A percentile compares a stretch with the other conserved stretches of the same genome.
These are phyloP conservation scores for Heliconius erato DNA, from an alignment of 2,888 invertebrate genomes.

Conservation along the genomic window DNA sequence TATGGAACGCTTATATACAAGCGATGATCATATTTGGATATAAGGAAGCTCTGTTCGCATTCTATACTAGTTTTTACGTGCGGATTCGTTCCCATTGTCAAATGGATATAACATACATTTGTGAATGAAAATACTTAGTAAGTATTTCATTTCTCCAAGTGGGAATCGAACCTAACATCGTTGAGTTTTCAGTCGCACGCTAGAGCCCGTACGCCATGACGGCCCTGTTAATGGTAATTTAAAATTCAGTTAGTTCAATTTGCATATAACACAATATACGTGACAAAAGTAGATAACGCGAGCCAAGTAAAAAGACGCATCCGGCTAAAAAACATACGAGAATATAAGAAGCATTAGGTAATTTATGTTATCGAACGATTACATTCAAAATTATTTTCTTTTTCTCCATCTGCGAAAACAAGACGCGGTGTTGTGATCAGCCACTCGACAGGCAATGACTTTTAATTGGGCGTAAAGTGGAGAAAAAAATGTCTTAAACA, in stretches of 20 bases:
- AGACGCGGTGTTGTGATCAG: too few relatives aligned
- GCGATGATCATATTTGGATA: slow-evolving; percentile 10
- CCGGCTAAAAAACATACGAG: neutral
- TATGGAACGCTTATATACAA: slow-evolving; percentile 34
- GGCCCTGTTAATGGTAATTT: neutral
- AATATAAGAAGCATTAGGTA: neutral
- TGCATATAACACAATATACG: slow-evolving; percentile 14
- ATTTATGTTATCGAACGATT: neutral
- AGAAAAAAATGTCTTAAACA: too few relatives aligned
- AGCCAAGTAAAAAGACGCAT: neutral
- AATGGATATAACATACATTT: neutral
- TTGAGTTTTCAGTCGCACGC: too few relatives aligned
- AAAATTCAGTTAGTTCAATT: neutral
- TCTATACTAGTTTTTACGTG: neutral
- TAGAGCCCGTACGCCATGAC: neutral
- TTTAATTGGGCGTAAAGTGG: too few relatives aligned
- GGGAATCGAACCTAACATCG: too few relatives aligned
- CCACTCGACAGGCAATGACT: too few relatives aligned
- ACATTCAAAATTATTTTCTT: too few relatives aligned
- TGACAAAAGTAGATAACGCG: slow-evolving; percentile 3
- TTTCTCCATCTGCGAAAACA: too few relatives aligned
- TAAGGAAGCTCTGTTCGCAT: neutral
- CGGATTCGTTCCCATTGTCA: neutral
- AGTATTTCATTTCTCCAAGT: too few relatives aligned
- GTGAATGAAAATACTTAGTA: neutral